Conservation (phyloP, 1,140 invertebrate genomes). For the Trichogramma pretiosum region DNA sequence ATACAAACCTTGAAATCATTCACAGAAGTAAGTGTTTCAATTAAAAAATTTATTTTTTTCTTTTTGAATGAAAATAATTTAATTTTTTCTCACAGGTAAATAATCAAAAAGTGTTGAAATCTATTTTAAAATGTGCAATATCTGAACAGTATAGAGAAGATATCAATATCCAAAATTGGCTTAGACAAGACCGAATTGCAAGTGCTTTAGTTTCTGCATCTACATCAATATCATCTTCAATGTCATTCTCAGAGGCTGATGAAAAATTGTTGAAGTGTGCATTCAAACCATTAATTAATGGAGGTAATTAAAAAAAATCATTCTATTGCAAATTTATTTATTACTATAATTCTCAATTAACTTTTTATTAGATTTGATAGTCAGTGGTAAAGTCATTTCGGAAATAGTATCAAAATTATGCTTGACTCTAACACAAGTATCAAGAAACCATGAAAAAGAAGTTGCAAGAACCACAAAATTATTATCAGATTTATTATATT, state of each 20-base stretch:
- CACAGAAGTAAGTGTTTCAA: slow-evolving; percentile 35
- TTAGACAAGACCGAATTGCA: slow-evolving; percentile 17
- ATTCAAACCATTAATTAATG: slow-evolving; percentile 25
- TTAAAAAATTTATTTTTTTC: slow-evolving; percentile 7
- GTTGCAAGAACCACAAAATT: slow-evolving; percentile 2
- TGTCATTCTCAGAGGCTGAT: slow-evolving; percentile 17
- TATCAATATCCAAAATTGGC: slow-evolving; percentile 46
- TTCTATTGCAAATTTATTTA: slow-evolving; percentile 5
- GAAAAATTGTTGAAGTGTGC: slow-evolving; percentile 26
- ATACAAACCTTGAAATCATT: slow-evolving; percentile 45
- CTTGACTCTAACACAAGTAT: slow-evolving; percentile 6
- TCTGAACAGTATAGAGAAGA: slow-evolving; percentile 41
- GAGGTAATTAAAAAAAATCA: slow-evolving; percentile 21
- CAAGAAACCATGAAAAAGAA: slow-evolving; percentile 12
- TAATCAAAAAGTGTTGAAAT: slow-evolving; percentile 23
- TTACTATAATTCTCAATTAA: slow-evolving; percentile 11
- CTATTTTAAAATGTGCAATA: slow-evolving; percentile 28
- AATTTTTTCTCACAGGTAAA: slow-evolving; percentile 23
- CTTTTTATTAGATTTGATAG: slow-evolving; percentile 40
- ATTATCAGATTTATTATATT: slow-evolving; percentile 8
- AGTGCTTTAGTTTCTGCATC: slow-evolving; percentile 20
- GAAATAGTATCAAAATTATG: slow-evolving; percentile 40
- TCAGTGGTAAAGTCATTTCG: slow-evolving; percentile 43
- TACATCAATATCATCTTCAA: slow-evolving; percentile 14
- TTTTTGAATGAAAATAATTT: background rate